These are phyloP conservation scores for Lutjanus campechanus DNA, from an alignment of 2,797 vertebrate genomes.

Conservation along the genomic window DNA sequence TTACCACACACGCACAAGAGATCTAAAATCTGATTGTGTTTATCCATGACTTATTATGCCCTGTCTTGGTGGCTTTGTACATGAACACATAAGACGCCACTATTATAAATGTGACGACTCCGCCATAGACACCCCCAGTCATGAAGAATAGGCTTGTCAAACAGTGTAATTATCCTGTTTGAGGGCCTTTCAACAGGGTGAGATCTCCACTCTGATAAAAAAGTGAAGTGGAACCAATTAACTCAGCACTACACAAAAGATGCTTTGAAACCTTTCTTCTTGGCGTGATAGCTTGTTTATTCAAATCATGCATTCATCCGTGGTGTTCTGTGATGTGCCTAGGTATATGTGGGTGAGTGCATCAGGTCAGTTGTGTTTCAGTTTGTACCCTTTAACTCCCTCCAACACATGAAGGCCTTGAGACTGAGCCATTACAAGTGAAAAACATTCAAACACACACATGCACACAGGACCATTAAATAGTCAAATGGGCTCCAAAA, in stretches of 20 bases:
- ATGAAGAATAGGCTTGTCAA: constrained; percentile 41
- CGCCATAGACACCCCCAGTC: constrained; percentile 18
- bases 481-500: constrained; percentile 49
- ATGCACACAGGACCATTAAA: constrained; percentile 49
- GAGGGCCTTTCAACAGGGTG: constrained; percentile 41
- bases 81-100: constrained; percentile 13
- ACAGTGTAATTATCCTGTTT: constrained; percentile 51
- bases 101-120: constrained; percentile 29
- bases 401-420: constrained; percentile 16
- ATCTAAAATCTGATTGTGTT: constrained; percentile 37
- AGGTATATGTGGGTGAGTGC: not conserved
- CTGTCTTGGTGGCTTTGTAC: constrained; percentile 39
- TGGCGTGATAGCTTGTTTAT: constrained; percentile 26
- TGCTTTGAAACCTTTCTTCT: constrained; percentile 23
- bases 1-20: constrained; percentile 2
- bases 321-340: constrained; percentile 11
- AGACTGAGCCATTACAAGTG: constrained; percentile 14
- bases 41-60: constrained; percentile 30
- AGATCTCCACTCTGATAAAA: constrained; percentile 48
- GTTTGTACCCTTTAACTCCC: constrained; percentile 19
- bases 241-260: constrained; percentile 44
- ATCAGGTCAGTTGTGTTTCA: constrained; percentile 34
- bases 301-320: constrained; percentile 19
- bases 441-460: constrained; percentile 31
- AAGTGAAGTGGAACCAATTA: constrained; percentile 52